These are phyloP conservation scores for Camponotus floridanus DNA, from an alignment of 1,140 invertebrate genomes.

Conservation along the genomic window DNA sequence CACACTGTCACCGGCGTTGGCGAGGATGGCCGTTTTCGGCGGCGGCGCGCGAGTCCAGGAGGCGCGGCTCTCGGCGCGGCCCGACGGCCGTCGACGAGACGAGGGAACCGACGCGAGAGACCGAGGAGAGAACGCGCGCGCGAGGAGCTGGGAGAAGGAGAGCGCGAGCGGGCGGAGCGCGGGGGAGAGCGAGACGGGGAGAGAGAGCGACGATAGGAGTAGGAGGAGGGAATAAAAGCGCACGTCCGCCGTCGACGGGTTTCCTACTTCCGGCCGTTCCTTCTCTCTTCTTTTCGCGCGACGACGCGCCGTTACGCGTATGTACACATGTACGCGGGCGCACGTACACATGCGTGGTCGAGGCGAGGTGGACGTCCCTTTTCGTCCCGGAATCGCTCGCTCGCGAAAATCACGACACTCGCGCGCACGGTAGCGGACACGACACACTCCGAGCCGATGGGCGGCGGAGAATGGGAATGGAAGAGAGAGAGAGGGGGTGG, in stretches of 20 bases:
- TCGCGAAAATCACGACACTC: background rate
- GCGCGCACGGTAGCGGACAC: background rate
- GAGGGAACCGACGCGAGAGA: conserved; percentile 26
- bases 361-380: conserved; percentile 9
- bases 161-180: background rate
- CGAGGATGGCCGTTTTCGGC: conserved; percentile 29
- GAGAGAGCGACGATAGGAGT: conserved; percentile 31
- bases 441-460: conserved; percentile 51
- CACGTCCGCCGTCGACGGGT: conserved; percentile 50
- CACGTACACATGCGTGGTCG: background rate
- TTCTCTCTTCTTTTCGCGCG: background rate
- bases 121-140: conserved; percentile 37
- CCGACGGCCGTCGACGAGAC: conserved; percentile 54
- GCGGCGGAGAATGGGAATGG: conserved; percentile 18
- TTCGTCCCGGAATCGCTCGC: background rate
- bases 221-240: conserved; percentile 54
- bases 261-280: conserved; percentile 58
- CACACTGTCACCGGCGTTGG: conserved; percentile 68
- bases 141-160: background rate
- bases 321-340: background rate
- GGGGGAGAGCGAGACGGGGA: background rate
- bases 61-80: conserved; percentile 40
- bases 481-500: background rate
- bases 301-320: background rate
- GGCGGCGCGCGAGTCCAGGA: conserved; percentile 57